Evolutionary conservation across 1,140 invertebrate genomes (phyloP), one percentile per base, ranked within the genome.

Genomic region (Propsilocerus akamusi): DNA sequence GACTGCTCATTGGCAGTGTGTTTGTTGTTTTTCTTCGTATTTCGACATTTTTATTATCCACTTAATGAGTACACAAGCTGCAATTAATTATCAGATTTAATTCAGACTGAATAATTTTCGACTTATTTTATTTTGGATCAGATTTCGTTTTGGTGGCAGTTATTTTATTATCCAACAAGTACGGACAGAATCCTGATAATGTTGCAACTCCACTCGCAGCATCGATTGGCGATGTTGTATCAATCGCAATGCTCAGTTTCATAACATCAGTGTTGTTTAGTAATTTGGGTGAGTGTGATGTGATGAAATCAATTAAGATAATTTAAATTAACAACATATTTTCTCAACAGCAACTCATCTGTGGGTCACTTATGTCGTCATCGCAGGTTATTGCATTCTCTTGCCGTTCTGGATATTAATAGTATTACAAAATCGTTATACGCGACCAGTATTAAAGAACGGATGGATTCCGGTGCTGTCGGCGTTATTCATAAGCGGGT

Each of bases 151-250:
- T 95, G 76, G 83, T 94, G 24, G 73, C 75, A 56, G 85, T 93
- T 25, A 86, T 91, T 53, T 72, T 88, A 56, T 59, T 82, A 26
- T 83, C 87, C 4, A 72, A 83, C 57, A 80, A 76, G 60, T 81
- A 79, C 57, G 80, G 81, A 54, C 78, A 96, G 57, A 97, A 97
- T 68, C 94, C 94, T 0, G 95, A 98, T 64, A 97, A 98, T 70
- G 72, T 98, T 46, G 92, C 94, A 11, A 97, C 94, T 7, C 95
- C 94, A 0, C 76, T 97, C 25, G 94, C 94, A 8, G 93, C 93
- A 3, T 95, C 90, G 49, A 81, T 97, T 41, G 93, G 93, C 0
- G 93, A 97, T 63, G 77, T 97, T 2, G 86, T 89, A 8, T 95
- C 91, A 32, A 74, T 96, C 24, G 77, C 78, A 12, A 72, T 93